Conservation (phyloP, 92 coral and sea anemone genomes). For the Metridium senile region DNA sequence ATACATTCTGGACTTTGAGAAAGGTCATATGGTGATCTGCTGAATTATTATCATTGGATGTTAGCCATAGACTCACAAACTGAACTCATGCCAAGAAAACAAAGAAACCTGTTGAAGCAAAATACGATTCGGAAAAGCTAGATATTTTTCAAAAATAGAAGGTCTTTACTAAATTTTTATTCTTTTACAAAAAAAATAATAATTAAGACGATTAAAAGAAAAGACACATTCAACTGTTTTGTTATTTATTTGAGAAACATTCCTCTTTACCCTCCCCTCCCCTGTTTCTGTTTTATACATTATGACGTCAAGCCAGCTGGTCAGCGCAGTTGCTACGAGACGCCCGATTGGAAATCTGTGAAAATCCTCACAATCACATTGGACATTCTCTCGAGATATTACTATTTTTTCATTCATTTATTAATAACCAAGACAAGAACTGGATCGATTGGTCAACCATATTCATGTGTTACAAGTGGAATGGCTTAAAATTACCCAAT, state of each 20-base stretch:
- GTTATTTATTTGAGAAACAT: neutral
- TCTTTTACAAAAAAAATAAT: neutral
- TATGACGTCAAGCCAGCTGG: conserved; percentile 26
- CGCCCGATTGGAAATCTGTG: neutral
- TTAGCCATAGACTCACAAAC: neutral
- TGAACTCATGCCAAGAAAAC: neutral
- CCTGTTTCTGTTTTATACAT: conserved; percentile 1
- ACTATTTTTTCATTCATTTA: neutral
- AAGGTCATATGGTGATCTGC: neutral
- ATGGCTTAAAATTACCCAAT: neutral
- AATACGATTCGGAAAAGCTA: neutral
- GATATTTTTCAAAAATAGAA: neutral
- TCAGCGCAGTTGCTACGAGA: conserved; percentile 33
- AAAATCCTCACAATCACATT: conserved; percentile 19
- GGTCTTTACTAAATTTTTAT: neutral
- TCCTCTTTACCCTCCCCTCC: conserved; percentile 17
- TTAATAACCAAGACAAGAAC: neutral
- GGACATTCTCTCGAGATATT: neutral
- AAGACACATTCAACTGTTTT: too few species aligned
- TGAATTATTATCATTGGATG: neutral
- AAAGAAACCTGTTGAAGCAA: neutral
- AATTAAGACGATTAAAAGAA: neutral
- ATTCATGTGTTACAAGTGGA: neutral
- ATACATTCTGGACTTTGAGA: neutral
- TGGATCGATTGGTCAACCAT: neutral